A percentile compares a stretch with the other conserved stretches of the same genome.
phyloP scores from a whole-genome alignment of 2,113 vertebrate genomes.

The Polypterus bichir region DNA sequence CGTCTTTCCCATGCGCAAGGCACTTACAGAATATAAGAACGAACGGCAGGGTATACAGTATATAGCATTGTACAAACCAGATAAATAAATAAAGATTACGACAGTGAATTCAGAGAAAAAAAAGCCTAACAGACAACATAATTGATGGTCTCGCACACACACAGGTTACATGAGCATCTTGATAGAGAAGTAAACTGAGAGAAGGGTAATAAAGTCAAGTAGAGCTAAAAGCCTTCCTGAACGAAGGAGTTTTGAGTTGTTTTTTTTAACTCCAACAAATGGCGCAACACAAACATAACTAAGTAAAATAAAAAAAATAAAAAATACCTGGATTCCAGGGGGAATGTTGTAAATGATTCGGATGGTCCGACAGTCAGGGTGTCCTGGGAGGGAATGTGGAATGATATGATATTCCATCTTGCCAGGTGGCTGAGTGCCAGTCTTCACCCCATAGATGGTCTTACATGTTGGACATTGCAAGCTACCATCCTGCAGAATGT shows the following conservation, averaged over 20 bases:
- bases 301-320: neutral
- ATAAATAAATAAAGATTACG: too few relatives aligned
- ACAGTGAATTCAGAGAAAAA: too few relatives aligned
- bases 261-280: slow-evolving; percentile 3
- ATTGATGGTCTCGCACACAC: too few relatives aligned
- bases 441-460: slow-evolving; percentile 93
- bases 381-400: slow-evolving; percentile 80
- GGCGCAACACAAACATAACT: neutral
- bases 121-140: too few relatives aligned
- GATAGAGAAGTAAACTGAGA: too few relatives aligned
- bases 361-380: slow-evolving; percentile 81
- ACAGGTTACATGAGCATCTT: too few relatives aligned
- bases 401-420: slow-evolving; percentile 97
- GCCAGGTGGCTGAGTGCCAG: slow-evolving; percentile 82
- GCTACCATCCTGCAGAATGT: slow-evolving; percentile 68
- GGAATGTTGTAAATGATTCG: slow-evolving; percentile 92
- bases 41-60: too few relatives aligned
- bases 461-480: slow-evolving; percentile 93
- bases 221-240: neutral
- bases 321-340: slow-evolving; percentile 75
- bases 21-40: too few relatives aligned
- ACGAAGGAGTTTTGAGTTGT: neutral
- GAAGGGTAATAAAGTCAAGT: neutral
- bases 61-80: too few relatives aligned
- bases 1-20: too few relatives aligned